Conservation (phyloP, 2,888 invertebrate species). For the Marronus borbonicus region DNA sequence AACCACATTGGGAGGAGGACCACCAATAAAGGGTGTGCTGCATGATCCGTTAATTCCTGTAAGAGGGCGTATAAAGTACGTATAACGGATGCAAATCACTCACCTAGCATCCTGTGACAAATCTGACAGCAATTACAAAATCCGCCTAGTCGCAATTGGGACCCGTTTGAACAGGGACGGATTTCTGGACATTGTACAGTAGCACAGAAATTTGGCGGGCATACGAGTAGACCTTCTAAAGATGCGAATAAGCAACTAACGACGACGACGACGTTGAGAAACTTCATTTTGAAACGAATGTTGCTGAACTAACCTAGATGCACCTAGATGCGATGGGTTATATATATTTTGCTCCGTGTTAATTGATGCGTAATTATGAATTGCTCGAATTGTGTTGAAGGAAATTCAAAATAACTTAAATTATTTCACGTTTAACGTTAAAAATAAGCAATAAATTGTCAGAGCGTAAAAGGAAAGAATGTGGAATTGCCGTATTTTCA, state of each 20-base stretch:
- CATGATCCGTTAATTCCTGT: background rate
- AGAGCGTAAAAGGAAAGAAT: too few relatives aligned
- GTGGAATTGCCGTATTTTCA: too few relatives aligned
- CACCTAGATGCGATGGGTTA: background rate
- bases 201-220: constrained; percentile 2
- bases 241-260: background rate
- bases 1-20: background rate
- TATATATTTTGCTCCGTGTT: background rate
- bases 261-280: background rate
- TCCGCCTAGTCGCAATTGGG: background rate
- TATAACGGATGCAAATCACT: background rate
- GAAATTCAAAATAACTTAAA: too few relatives aligned
- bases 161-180: background rate
- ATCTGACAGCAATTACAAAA: constrained; percentile 12
- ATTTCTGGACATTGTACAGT: constrained; percentile 9
- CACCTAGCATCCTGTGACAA: constrained; percentile 20
- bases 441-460: too few relatives aligned
- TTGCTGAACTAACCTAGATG: background rate
- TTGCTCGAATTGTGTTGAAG: too few relatives aligned
- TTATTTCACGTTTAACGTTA: too few relatives aligned
- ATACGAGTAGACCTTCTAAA: background rate
- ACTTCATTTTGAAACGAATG: background rate
- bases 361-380: background rate
- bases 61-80: background rate
- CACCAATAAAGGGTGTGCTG: background rate